phyloP scores from a whole-genome alignment of 2,113 vertebrate species.

The Zosterops japonicus region DNA sequence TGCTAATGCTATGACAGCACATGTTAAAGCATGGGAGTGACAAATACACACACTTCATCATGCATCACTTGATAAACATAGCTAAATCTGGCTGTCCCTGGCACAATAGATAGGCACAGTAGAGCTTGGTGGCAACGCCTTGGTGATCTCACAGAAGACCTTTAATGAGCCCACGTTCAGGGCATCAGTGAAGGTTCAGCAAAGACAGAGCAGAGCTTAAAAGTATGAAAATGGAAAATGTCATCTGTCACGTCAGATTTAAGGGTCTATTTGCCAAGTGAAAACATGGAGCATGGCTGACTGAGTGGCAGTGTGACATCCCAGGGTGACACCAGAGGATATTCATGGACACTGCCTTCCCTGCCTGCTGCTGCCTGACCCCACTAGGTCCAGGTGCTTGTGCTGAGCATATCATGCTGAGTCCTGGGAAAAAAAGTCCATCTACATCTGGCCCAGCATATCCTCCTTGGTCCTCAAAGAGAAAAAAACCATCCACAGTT shows the following conservation, averaged over 20 bases:
- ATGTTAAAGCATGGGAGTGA: neutral
- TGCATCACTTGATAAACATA: neutral
- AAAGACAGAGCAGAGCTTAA: neutral
- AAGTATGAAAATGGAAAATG: constrained; percentile 35
- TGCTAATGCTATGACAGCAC: neutral
- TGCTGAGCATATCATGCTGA: neutral
- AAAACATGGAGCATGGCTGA: neutral
- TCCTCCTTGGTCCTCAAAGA: neutral
- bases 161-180: neutral
- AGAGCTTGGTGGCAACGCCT: neutral
- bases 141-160: neutral
- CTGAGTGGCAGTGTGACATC: neutral
- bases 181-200: constrained; percentile 13
- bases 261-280: neutral
- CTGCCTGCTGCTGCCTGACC: neutral
- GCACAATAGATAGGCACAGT: neutral
- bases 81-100: neutral
- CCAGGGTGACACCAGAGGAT: neutral
- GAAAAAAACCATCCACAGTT: neutral
- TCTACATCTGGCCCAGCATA: neutral
- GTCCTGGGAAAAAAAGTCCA: neutral
- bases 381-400: too few relatives aligned
- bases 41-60: neutral
- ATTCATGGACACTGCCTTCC: neutral
- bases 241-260: constrained; percentile 51